Evolutionary conservation across 23 tunicate species (phyloP).

Genomic region (Phallusia fumigata): DNA sequence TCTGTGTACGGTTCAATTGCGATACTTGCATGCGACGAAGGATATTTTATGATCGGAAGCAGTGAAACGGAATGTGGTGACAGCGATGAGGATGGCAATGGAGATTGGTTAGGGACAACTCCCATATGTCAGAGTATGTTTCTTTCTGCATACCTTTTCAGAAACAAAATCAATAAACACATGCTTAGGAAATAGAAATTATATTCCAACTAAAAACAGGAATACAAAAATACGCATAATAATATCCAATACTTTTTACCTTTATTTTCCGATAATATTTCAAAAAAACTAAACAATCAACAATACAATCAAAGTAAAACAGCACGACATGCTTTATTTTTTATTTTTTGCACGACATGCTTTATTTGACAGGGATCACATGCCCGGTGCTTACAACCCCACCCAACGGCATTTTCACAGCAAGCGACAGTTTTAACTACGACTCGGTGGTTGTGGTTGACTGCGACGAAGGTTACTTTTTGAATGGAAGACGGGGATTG

Average conservation of each 20-base stretch:
- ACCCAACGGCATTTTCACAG: constrained; percentile 29
- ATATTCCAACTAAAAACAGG: too few relatives aligned
- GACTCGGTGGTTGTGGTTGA: constrained; percentile 22
- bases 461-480: neutral
- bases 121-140: constrained; percentile 38
- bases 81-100: constrained; percentile 44
- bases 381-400: constrained; percentile 29
- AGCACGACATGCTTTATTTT: too few relatives aligned
- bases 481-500: neutral
- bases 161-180: too few relatives aligned
- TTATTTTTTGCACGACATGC: neutral
- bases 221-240: too few relatives aligned
- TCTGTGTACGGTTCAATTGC: constrained; percentile 1
- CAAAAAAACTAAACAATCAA: too few relatives aligned
- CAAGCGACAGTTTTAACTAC: neutral
- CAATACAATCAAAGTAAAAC: too few relatives aligned
- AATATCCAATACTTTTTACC: too few relatives aligned
- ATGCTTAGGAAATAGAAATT: too few relatives aligned
- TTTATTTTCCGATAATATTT: too few relatives aligned
- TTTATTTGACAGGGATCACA: constrained; percentile 10
- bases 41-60: constrained; percentile 46
- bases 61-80: constrained; percentile 28
- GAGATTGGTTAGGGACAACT: constrained; percentile 21
- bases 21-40: constrained; percentile 31
- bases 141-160: neutral